Conservation (phyloP, 2,113 vertebrate genomes). For the Saccopteryx leptura region DNA sequence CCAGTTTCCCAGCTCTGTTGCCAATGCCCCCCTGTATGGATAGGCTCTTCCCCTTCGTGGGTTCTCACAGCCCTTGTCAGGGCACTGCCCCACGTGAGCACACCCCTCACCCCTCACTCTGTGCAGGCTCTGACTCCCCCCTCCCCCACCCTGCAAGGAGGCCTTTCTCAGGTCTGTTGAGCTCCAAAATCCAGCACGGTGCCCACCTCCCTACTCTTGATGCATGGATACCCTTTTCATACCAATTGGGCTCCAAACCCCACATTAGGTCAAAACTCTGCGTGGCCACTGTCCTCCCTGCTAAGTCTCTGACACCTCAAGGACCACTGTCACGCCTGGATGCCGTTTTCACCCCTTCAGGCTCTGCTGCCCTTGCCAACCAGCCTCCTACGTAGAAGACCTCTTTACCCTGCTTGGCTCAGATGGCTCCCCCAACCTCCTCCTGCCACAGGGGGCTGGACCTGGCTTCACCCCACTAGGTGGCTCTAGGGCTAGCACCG, state of each 20-base stretch:
- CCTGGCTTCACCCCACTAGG: background rate
- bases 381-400: background rate
- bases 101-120: background rate
- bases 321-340: background rate
- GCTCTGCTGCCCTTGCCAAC: background rate
- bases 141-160: background rate
- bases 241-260: background rate
- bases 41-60: background rate
- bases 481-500: background rate
- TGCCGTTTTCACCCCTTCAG: background rate
- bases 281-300: background rate
- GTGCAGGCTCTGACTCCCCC: background rate
- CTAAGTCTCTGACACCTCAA: background rate
- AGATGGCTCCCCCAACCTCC: background rate
- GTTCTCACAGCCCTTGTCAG: background rate
- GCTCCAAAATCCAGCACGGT: background rate
- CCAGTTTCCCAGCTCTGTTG: background rate
- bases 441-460: background rate
- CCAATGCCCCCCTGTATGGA: background rate
- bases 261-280: background rate
- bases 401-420: background rate
- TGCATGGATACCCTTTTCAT: background rate
- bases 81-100: background rate
- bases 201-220: background rate
- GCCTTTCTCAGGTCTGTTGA: background rate